phyloP scores from a whole-genome alignment of 2,888 invertebrate genomes.

The Xanthia togata region DNA sequence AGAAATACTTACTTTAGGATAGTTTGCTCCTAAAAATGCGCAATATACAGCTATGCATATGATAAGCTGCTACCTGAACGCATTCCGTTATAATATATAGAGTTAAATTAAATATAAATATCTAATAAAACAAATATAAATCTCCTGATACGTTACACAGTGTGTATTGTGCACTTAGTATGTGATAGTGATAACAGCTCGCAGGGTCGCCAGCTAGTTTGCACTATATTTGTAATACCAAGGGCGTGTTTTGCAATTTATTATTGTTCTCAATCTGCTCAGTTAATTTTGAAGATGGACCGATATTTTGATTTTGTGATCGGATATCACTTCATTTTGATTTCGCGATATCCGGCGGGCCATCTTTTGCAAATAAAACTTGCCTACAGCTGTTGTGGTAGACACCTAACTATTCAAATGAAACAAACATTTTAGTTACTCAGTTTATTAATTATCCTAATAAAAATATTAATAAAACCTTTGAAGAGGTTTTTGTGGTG shows the following conservation, averaged over 20 bases:
- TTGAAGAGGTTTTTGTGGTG: no score
- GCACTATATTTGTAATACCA: neutral
- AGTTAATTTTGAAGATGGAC: no score
- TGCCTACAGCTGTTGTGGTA: no score
- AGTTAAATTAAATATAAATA: neutral
- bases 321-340: no score
- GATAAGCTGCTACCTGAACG: neutral
- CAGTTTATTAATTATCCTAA: no score
- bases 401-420: no score
- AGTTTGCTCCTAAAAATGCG: neutral
- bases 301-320: no score
- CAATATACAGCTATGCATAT: constrained; percentile 14
- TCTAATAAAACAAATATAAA: neutral
- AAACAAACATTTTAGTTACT: no score
- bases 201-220: neutral
- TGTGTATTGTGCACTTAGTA: constrained; percentile 24
- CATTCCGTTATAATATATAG: neutral
- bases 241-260: neutral
- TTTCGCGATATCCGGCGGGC: no score
- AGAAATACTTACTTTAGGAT: neutral
- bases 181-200: neutral
- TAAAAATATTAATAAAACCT: no score
- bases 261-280: neutral
- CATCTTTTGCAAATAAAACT: no score
- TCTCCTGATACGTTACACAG: neutral